phyloP scores from a whole-genome alignment of 2,888 invertebrate species.

The Morpho deidamia region DNA sequence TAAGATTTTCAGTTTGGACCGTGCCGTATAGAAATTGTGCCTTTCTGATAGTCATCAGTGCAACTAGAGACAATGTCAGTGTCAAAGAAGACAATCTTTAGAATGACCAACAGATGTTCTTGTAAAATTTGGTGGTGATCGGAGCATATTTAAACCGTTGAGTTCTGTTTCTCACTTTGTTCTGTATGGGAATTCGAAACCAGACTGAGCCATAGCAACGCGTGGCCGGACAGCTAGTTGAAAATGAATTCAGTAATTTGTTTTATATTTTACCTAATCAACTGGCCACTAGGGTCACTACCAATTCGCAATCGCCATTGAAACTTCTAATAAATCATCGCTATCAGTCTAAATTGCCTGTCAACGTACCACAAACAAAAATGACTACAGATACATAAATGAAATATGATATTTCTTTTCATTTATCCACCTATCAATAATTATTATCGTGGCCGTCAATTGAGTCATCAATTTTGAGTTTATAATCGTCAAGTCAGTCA shows the following conservation, averaged over 20 bases:
- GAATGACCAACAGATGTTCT: no score
- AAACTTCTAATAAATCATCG: slow-evolving; percentile 47
- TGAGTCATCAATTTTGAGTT: slow-evolving; percentile 64
- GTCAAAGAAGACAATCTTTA: no score
- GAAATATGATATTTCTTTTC: slow-evolving; percentile 47
- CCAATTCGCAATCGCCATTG: slow-evolving; percentile 27
- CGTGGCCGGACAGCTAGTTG: no score
- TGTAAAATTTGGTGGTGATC: no score
- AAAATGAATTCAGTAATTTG: not conserved
- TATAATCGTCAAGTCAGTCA: slow-evolving; percentile 29
- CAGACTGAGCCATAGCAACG: no score
- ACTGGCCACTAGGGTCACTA: slow-evolving; percentile 12
- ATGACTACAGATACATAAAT: slow-evolving; percentile 44
- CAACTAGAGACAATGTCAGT: no score
- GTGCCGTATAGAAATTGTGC: no score
- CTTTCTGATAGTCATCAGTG: no score
- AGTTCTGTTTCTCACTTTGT: no score
- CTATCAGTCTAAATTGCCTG: slow-evolving; percentile 49
- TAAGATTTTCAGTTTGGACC: no score
- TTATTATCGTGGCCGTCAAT: slow-evolving; percentile 40
- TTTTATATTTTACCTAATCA: slow-evolving; percentile 1
- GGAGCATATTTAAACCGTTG: no score
- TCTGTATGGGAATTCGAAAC: no score
- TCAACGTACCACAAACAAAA: slow-evolving; percentile 57
- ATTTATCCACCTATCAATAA: slow-evolving; percentile 45